Conservation (phyloP, 2,888 invertebrate species). For the Sipha maydis region DNA sequence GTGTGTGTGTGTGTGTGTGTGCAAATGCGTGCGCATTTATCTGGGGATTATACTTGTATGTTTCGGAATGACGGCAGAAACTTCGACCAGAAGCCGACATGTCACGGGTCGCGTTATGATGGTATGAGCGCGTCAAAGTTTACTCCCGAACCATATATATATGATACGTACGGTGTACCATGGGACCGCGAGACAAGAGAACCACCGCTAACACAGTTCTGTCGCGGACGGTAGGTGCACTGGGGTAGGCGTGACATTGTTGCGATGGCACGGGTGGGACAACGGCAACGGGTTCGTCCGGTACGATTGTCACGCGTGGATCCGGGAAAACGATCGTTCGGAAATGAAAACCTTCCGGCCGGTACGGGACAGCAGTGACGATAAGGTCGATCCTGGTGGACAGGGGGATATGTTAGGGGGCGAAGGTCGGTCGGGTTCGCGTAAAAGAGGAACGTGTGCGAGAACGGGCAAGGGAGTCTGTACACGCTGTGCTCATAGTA, state of each 20-base stretch:
- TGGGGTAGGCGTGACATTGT: too few species aligned
- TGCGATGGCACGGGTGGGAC: background rate
- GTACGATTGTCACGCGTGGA: background rate
- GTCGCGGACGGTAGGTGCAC: background rate
- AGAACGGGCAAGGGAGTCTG: background rate
- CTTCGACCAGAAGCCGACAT: background rate
- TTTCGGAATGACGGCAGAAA: background rate
- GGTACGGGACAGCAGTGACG: background rate
- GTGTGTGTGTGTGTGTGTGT: too few species aligned
- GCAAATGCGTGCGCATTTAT: too few species aligned
- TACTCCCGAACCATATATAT: background rate
- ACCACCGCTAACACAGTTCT: background rate
- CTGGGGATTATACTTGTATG: background rate
- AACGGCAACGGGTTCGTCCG: background rate
- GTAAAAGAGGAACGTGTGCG: background rate
- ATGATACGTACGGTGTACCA: background rate
- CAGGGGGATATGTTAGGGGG: too few species aligned
- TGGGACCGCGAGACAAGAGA: background rate
- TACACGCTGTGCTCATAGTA: background rate
- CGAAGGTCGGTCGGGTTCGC: background rate
- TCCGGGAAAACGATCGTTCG: background rate
- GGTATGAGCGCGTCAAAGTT: background rate
- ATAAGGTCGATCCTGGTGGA: too few species aligned
- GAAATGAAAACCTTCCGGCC: conserved; percentile 25
- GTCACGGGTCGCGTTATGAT: background rate